Evolutionary conservation across 1,140 invertebrate genomes (phyloP).

Genomic region (Charaxes varanes): DNA sequence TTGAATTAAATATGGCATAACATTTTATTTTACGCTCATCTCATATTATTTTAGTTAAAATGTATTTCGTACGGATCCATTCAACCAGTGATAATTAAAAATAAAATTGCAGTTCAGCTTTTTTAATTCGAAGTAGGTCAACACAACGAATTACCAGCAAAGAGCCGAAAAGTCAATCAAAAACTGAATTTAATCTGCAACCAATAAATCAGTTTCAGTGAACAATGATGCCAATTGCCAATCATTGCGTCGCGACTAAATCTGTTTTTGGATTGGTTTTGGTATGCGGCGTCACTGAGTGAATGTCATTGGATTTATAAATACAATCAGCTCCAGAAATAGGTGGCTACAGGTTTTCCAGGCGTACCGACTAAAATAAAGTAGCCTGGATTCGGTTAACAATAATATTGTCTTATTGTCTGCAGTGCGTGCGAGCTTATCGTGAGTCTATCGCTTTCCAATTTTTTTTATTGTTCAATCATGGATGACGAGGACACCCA

Average conservation of each 20-base stretch:
- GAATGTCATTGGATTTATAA: conserved; percentile 75
- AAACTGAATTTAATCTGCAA: conserved; percentile 26
- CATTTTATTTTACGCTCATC: no score
- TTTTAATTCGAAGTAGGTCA: conserved; percentile 38
- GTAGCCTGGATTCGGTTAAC: conserved; percentile 72
- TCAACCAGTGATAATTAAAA: conserved; percentile 5
- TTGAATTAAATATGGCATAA: no score
- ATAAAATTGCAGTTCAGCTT: conserved; percentile 19
- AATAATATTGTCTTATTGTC: conserved; percentile 59
- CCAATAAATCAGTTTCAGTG: conserved; percentile 42
- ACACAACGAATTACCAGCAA: conserved; percentile 26
- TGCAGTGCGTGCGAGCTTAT: conserved; percentile 19
- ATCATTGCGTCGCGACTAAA: conserved; percentile 62
- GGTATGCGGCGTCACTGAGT: conserved; percentile 71
- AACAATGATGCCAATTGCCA: conserved; percentile 69
- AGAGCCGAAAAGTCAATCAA: conserved; percentile 24
- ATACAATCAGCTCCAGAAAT: conserved; percentile 75
- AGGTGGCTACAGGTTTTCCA: conserved; percentile 75
- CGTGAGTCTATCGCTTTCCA: conserved; percentile 23
- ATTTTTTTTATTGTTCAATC: conserved; percentile 35
- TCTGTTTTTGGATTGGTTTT: conserved; percentile 72
- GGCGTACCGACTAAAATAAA: conserved; percentile 74
- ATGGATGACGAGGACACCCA: conserved; percentile 77
- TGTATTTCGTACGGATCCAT: conserved; percentile 3
- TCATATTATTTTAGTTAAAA: no score